These are phyloP conservation scores for Meandrusa payeni DNA, from an alignment of 2,888 invertebrate genomes.

Conservation along the genomic window DNA sequence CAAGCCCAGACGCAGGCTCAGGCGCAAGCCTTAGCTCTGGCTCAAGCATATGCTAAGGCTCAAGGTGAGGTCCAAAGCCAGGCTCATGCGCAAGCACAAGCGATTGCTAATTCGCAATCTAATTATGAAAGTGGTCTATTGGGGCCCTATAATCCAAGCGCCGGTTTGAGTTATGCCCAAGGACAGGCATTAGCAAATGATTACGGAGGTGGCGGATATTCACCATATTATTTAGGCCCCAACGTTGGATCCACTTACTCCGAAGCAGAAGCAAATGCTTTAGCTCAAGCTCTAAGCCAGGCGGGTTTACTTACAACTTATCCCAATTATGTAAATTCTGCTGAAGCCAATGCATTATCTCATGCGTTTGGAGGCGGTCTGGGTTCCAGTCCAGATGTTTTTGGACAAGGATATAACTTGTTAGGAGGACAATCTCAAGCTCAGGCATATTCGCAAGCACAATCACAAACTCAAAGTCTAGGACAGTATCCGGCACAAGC, in stretches of 20 bases:
- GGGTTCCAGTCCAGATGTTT: neutral
- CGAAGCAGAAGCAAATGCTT: conserved; percentile 12
- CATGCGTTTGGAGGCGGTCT: conserved; percentile 4
- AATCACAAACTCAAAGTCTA: conserved; percentile 3
- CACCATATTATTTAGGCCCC: neutral
- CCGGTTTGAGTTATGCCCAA: conserved; percentile 19
- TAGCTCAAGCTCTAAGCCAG: conserved; percentile 19
- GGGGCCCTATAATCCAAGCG: neutral
- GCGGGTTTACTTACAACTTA: too few relatives aligned
- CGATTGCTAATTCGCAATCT: conserved; percentile 3
- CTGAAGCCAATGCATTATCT: conserved; percentile 10
- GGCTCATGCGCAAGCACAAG: conserved; percentile 26
- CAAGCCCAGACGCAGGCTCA: too few relatives aligned
- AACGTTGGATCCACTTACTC: conserved; percentile 11
- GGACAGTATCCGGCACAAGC: conserved; percentile 5
- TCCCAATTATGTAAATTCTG: conserved; percentile 11
- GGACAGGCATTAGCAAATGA: conserved; percentile 26
- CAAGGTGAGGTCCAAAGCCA: too few relatives aligned
- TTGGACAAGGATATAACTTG: too few relatives aligned
- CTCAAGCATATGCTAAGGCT: too few relatives aligned
- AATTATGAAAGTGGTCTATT: conserved; percentile 3
- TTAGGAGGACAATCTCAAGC: conserved; percentile 12
- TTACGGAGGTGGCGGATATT: neutral
- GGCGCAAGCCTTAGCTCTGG: too few relatives aligned
- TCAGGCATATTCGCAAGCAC: conserved; percentile 7